phyloP scores from a whole-genome alignment of 2,113 vertebrate species.

The Rhea americana region DNA sequence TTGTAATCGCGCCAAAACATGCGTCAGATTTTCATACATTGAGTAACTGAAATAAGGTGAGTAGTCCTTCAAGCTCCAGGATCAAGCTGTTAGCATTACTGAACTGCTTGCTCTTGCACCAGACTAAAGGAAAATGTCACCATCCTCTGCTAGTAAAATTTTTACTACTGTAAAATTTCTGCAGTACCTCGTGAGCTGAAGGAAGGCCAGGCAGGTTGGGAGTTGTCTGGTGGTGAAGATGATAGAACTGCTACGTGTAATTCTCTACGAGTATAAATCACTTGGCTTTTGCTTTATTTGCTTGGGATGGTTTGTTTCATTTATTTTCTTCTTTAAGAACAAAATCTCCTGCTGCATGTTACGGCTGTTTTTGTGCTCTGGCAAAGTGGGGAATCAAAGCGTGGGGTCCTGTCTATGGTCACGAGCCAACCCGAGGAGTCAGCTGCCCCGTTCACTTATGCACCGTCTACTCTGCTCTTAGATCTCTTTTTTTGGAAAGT shows the following conservation, averaged over 20 bases:
- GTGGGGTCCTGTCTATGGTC: background rate
- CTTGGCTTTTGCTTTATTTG: background rate
- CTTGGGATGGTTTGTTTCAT: background rate
- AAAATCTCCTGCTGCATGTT: fast-evolving
- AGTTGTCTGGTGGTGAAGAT: background rate
- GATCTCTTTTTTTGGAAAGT: background rate
- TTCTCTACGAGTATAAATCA: background rate
- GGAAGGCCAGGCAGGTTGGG: fast-evolving
- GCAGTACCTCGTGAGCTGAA: background rate
- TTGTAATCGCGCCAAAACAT: background rate
- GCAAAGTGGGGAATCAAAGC: background rate
- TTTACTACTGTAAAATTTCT: fast-evolving
- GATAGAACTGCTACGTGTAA: background rate
- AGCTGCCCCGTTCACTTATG: background rate
- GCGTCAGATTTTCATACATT: background rate
- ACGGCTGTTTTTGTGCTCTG: background rate
- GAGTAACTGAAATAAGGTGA: background rate
- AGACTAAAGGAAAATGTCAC: background rate
- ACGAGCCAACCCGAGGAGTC: background rate
- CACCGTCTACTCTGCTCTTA: no score
- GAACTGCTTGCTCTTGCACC: background rate
- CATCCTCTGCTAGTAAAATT: background rate
- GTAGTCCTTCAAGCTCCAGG: background rate
- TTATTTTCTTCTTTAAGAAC: background rate
- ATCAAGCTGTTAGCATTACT: background rate